phyloP scores from a whole-genome alignment of 2,888 invertebrate genomes.

The Caenorhabditis sp. region DNA sequence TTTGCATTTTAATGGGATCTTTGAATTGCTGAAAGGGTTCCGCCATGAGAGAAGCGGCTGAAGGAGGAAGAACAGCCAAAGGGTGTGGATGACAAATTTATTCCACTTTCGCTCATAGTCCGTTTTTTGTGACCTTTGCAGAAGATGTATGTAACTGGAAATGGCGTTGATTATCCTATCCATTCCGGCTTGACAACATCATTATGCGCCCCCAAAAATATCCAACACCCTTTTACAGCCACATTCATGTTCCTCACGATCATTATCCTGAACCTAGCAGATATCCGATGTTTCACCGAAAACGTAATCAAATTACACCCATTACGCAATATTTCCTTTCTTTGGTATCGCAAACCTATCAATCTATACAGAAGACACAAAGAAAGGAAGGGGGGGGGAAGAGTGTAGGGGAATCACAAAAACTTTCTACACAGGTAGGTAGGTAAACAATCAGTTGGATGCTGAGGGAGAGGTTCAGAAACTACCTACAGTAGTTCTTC shows the following conservation, averaged over 20 bases:
- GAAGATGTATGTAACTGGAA: constrained; percentile 7
- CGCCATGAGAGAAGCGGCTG: constrained; percentile 5
- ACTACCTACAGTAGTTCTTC: too few relatives aligned
- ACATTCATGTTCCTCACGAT: constrained; percentile 31
- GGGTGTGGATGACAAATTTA: constrained; percentile 16
- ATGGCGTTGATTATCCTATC: constrained; percentile 6
- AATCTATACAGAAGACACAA: constrained; percentile 13
- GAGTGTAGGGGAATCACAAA: background rate
- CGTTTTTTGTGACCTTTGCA: constrained; percentile 16
- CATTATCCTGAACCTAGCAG: constrained; percentile 22
- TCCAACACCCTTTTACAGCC: constrained; percentile 37
- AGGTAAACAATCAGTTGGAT: background rate
- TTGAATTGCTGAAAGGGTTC: constrained; percentile 16
- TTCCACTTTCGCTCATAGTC: background rate
- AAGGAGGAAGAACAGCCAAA: background rate
- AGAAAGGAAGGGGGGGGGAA: background rate
- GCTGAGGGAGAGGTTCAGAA: too few relatives aligned
- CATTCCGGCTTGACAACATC: constrained; percentile 44
- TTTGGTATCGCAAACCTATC: background rate
- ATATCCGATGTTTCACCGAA: constrained; percentile 26
- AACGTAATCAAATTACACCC: constrained; percentile 31
- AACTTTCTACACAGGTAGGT: background rate
- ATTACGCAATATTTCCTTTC: constrained; percentile 22
- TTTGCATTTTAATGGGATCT: constrained; percentile 21
- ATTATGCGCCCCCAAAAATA: constrained; percentile 26